Evolutionary conservation across 2,113 vertebrate genomes (phyloP).

Genomic region (Catharus minimus): DNA sequence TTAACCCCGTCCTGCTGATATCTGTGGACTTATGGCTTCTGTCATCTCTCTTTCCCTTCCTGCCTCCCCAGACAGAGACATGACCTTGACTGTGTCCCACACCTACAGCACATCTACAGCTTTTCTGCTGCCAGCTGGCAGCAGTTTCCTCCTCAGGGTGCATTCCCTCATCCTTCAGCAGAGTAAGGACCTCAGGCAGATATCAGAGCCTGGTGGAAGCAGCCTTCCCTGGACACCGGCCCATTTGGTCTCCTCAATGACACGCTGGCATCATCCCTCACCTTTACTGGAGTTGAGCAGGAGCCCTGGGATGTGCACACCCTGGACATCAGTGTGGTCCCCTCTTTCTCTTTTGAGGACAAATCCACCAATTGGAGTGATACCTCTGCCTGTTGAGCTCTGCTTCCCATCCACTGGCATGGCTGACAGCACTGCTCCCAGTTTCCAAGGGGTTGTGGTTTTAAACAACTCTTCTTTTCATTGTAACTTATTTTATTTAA

Average conservation of each 20-base stretch:
- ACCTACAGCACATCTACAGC: neutral
- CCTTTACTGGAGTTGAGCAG: neutral
- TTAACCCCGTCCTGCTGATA: neutral
- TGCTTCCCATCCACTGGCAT: rapidly evolving
- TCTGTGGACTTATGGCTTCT: neutral
- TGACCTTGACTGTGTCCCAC: rapidly evolving
- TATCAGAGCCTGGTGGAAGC: neutral
- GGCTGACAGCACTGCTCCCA: neutral
- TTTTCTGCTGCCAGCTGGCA: neutral
- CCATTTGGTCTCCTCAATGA: rapidly evolving
- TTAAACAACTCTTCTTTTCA: conserved; percentile 22
- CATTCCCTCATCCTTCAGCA: neutral
- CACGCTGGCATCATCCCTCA: neutral
- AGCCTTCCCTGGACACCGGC: neutral
- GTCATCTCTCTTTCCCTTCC: neutral
- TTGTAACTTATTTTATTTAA: conserved; percentile 3
- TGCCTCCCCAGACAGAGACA: neutral
- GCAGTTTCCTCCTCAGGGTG: neutral
- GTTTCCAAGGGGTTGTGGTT: neutral
- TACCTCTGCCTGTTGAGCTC: neutral
- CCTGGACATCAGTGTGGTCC: too few relatives aligned
- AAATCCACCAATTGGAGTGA: rapidly evolving
- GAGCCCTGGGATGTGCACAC: neutral
- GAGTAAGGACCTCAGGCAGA: neutral
- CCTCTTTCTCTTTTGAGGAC: neutral